Base-by-base conservation (phyloP, 2,113 vertebrate genomes). In the Pterophyllum scalare region DNA sequence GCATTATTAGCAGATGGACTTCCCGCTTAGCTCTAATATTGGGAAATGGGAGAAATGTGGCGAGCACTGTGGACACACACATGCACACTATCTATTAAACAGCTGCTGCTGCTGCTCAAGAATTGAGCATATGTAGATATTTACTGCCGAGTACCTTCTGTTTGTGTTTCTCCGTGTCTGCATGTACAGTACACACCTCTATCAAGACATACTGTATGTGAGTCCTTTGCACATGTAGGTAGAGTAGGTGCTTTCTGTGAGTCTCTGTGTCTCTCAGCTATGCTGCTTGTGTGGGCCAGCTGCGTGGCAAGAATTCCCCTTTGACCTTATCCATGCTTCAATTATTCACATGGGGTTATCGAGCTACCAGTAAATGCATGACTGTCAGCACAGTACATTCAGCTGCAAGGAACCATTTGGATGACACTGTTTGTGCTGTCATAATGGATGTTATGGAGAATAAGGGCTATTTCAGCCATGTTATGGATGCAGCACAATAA, bases 1-100 rank as follows among this genome's bases (percentile, higher is more conserved):
- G 92, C 90, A 84, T 92, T 90, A 90, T 93, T 89, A 94, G 91
- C 93, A 94, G 94, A 94, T 93, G 93, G 90, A 92, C 88, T 89
- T 92, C 86, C 91, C 84, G 67, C 85, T 81, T 67, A 2, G 85
- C 62, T 56, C 88, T 92, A 88, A 94, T 92, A 92, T 93, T 79
- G 90, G 59, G 87, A 93, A 93, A 93, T 80, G 84, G 86, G 88
- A 92, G 91, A 92, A 92, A 92, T 91, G 87, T 60, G 64, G 84
- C 84, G 65, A 60, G 79, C 10, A 35, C 62, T 62, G 59, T 46
- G 83, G 59, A 58, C 75, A 60, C 75, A 80, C 72, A 82, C 31
- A 59, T 7, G 59, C 60, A 77, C 46, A 78, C 62, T n/a, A 46
- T 62, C 40, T 9, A 43, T 58, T 2, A 15, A 87, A 70, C 88